Conservation (phyloP, 2,113 vertebrate species). For the Dromiciops gliroides region DNA sequence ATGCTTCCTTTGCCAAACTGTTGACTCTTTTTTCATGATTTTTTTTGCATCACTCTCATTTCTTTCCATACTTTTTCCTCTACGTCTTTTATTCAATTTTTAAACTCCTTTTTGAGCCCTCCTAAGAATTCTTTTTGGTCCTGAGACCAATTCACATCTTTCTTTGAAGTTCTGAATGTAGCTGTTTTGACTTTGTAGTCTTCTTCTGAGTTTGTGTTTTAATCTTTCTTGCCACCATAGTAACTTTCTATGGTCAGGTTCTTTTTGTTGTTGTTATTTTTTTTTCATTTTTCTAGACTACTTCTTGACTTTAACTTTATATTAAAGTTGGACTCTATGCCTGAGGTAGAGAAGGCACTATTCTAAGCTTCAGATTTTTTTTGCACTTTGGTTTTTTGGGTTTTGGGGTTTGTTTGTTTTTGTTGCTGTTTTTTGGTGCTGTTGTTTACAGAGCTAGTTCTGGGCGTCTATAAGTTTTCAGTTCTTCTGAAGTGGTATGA, state of each 20-base stretch:
- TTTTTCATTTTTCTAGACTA: neutral
- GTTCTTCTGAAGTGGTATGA: neutral
- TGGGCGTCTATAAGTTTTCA: neutral
- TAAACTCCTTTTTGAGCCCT: neutral
- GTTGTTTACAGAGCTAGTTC: neutral
- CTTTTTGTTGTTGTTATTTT: neutral
- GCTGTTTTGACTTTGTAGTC: neutral
- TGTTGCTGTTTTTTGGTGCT: too few species aligned
- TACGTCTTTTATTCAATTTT: neutral
- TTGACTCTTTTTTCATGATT: too few species aligned
- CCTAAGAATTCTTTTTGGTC: neutral
- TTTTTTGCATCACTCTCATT: too few species aligned
- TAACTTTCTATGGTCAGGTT: neutral
- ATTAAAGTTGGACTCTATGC: neutral
- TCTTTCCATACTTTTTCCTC: neutral
- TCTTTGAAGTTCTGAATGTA: neutral
- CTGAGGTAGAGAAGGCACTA: neutral
- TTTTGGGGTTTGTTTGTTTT: too few species aligned
- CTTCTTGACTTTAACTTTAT: neutral
- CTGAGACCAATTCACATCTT: neutral
- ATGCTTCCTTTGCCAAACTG: too few species aligned
- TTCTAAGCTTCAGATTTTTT: neutral
- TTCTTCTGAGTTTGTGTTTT: neutral
- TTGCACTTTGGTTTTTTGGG: too few species aligned
- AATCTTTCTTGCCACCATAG: neutral